Evolutionary conservation across 2,888 invertebrate genomes (phyloP).

Genomic region (Dasypolia templi): DNA sequence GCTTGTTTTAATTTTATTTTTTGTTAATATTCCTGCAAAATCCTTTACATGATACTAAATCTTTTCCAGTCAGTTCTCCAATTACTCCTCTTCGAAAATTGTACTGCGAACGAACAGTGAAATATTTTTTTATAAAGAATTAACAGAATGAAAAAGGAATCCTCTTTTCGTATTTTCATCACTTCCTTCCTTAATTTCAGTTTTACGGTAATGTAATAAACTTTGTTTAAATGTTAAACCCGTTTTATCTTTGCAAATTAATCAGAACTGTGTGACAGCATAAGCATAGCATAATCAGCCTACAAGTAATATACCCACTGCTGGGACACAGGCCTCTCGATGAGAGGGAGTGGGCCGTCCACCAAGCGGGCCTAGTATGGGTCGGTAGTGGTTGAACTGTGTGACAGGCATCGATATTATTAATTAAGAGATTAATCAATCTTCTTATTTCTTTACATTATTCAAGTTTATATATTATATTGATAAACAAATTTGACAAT

Average conservation of each 20-base stretch:
- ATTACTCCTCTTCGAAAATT: slow-evolving; percentile 32
- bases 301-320: no score
- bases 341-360: no score
- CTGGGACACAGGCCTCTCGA: no score
- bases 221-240: no score
- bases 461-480: not conserved
- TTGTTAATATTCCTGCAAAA: slow-evolving; percentile 15
- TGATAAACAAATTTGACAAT: slow-evolving; percentile 2
- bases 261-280: slow-evolving; percentile 24
- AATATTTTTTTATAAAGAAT: slow-evolving; percentile 52
- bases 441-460: not conserved
- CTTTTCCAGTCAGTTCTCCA: slow-evolving; percentile 36
- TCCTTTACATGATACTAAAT: slow-evolving; percentile 23
- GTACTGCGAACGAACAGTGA: slow-evolving; percentile 5
- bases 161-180: slow-evolving; percentile 39
- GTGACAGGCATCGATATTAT: slow-evolving; percentile 18
- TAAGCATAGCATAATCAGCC: no score
- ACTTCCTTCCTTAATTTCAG: slow-evolving; percentile 40
- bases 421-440: slow-evolving; percentile 7
- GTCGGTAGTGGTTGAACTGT: not conserved
- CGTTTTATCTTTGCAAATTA: slow-evolving; percentile 31
- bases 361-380: no score
- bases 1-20: slow-evolving; percentile 23
- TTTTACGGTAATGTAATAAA: slow-evolving; percentile 46
- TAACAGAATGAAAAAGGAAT: slow-evolving; percentile 50